Conservation (phyloP, 2,113 vertebrate species). For the Tursiops truncatus region DNA sequence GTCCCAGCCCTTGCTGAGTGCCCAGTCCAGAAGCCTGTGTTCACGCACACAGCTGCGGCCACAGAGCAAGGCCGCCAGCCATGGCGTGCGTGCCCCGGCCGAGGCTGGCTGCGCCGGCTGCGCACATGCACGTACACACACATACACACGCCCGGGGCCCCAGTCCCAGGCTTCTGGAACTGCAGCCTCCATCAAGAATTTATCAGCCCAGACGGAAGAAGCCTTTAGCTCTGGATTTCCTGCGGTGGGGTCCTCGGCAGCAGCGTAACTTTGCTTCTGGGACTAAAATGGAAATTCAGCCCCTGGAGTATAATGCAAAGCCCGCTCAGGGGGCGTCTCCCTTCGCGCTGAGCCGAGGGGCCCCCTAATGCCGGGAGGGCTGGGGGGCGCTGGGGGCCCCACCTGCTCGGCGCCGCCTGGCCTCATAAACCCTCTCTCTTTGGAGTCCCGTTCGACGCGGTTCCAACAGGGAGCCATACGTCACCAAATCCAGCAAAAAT, state of each 20-base stretch:
- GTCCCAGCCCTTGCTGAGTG: not conserved
- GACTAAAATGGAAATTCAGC: slow-evolving; percentile 56
- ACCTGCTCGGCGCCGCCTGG: slow-evolving; percentile 69
- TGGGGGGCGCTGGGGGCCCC: not conserved
- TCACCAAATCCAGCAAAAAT: slow-evolving; percentile 86
- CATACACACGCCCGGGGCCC: fast-evolving
- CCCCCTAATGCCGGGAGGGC: not conserved
- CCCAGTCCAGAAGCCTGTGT: not conserved
- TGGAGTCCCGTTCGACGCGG: slow-evolving; percentile 79
- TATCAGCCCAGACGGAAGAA: slow-evolving; percentile 56
- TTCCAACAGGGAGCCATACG: slow-evolving; percentile 83
- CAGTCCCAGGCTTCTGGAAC: not conserved
- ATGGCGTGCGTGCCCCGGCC: fast-evolving
- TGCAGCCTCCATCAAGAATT: slow-evolving; percentile 27
- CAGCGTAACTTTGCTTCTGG: slow-evolving; percentile 64
- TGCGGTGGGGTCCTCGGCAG: not conserved
- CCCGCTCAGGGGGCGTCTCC: not conserved
- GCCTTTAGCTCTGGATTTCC: slow-evolving; percentile 47
- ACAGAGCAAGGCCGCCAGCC: not conserved
- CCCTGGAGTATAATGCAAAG: slow-evolving; percentile 16
- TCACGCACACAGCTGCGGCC: not conserved
- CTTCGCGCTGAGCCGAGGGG: not conserved
- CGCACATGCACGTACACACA: fast-evolving
- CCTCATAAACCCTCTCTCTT: slow-evolving; percentile 80
- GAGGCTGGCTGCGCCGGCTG: not conserved